Evolutionary conservation across 2,113 vertebrate species (phyloP), one percentile per base, ranked within the genome.

Genomic region (Rhinolophus sinicus): DNA sequence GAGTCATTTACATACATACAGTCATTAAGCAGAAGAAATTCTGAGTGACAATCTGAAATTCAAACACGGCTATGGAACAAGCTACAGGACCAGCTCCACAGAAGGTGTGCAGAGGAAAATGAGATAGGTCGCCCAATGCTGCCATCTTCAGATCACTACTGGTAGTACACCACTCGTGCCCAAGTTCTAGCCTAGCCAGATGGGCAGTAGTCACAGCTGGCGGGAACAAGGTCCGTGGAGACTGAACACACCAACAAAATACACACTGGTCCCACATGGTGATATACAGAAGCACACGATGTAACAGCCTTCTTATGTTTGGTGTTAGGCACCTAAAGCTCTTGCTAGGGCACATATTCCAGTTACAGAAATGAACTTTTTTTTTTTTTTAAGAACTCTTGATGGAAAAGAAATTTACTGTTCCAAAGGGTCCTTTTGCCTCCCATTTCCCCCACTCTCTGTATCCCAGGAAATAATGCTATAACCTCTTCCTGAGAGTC

Each of bases 101-200:
- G 62, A 35, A 67, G 30, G 52, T 54, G 24, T 15, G 77, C 95
- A 38, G 13, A 60, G 96, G 73, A 84, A 95, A 94, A 95, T 16
- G 73, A 67, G 54, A 97, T 98, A 98, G 96, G 95, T 95, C 98
- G 70, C 98, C 94, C 98, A 98, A 99, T 98, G 98, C 98, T 99
- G 99, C 99, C 99, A 99, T 98, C 98, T 98, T 98, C 98, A 98
- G 98, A 50, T 95, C 26, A 5, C 70, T 21, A 28, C 38, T 95
- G 92, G 96, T 86, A 98, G 38, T 30, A 88, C 98, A 97, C 0
- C 0, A 35, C 40, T 70, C 93, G 73, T 26, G 9, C 0, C 35
- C 15, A 30, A 26, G 47, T n/a, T 75, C 62, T 13, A 0, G 10
- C 0, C 38, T n/a, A 2, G 12, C n/a, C 47, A 56, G 38, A 38